These are phyloP conservation scores for Phalacrocorax pelagicus DNA, from an alignment of 2,113 vertebrate species.

Conservation along the genomic window DNA sequence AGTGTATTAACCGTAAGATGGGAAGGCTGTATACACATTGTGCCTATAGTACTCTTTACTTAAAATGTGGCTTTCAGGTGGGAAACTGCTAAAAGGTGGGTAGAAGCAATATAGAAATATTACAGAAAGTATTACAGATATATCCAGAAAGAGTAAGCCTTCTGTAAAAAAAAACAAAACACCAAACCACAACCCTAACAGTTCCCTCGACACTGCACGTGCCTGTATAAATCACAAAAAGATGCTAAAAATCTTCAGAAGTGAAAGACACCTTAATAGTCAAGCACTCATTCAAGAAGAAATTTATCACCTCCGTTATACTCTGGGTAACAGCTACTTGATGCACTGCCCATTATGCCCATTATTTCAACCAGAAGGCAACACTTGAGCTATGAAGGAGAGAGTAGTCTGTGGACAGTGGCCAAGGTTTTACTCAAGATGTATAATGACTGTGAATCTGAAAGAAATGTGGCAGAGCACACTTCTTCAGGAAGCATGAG, in stretches of 20 bases:
- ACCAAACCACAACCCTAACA: rapidly evolving
- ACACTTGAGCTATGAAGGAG: neutral
- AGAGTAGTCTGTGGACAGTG: neutral
- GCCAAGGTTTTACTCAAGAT: neutral
- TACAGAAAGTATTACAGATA: neutral
- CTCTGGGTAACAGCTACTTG: neutral
- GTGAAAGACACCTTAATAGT: neutral
- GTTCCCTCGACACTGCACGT: neutral
- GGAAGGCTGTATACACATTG: rapidly evolving
- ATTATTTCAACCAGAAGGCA: neutral
- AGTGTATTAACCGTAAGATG: neutral
- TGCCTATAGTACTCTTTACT: neutral
- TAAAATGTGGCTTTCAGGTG: neutral
- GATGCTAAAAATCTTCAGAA: neutral
- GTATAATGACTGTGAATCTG: neutral
- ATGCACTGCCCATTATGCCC: neutral
- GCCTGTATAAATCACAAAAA: neutral
- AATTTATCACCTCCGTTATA: neutral
- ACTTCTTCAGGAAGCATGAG: neutral
- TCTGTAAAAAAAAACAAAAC: neutral
- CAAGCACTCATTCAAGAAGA: neutral
- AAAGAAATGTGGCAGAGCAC: neutral
- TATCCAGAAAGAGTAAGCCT: neutral
- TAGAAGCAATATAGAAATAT: neutral
- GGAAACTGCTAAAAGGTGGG: neutral